phyloP scores from a whole-genome alignment of 2,888 invertebrate genomes.

The Philhelius pedissequus region DNA sequence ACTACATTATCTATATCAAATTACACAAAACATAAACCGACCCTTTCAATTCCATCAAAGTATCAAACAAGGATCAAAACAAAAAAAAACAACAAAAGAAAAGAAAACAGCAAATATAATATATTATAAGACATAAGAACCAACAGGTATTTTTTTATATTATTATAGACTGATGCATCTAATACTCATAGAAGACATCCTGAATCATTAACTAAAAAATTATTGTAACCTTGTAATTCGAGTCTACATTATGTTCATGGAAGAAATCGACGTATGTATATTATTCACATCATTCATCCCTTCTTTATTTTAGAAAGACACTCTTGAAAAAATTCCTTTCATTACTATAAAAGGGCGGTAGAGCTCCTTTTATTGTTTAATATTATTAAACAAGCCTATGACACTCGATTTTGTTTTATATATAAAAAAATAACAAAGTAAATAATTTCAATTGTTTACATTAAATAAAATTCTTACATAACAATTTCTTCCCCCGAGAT shows the following conservation, averaged over 20 bases:
- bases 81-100: neutral
- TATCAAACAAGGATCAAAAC: neutral
- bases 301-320: slow-evolving; percentile 10
- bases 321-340: slow-evolving; percentile 36
- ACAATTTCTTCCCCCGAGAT: slow-evolving; percentile 26
- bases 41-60: neutral
- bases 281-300: slow-evolving; percentile 20
- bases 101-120: slow-evolving; percentile 4
- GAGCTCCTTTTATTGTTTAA: slow-evolving; percentile 1
- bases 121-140: neutral
- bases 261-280: slow-evolving; percentile 26
- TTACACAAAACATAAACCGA: neutral
- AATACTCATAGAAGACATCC: neutral
- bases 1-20: neutral
- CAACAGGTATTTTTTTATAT: slow-evolving; percentile 13
- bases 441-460: slow-evolving; percentile 31
- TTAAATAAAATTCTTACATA: slow-evolving; percentile 54
- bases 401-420: neutral
- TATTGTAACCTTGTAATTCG: slow-evolving; percentile 42
- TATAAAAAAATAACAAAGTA: neutral
- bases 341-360: slow-evolving; percentile 10
- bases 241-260: neutral
- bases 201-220: neutral
- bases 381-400: neutral
- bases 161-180: neutral